A percentile compares a stretch with the other conserved stretches of the same genome.
phyloP scores from a whole-genome alignment of 2,797 vertebrate genomes.

The Notolabrus celidotus region DNA sequence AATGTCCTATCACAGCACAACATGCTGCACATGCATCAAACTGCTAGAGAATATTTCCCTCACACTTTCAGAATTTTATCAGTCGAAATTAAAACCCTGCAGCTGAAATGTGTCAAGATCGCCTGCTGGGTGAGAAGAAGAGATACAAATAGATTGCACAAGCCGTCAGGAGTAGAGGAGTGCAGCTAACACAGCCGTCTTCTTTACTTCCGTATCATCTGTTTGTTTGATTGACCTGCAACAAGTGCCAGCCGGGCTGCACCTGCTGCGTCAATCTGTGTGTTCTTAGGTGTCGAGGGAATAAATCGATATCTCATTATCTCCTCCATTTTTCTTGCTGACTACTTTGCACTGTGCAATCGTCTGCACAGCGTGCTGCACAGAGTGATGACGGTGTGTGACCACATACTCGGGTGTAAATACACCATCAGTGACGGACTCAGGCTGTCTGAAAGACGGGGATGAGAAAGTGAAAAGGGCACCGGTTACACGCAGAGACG shows the following conservation, averaged over 20 bases:
- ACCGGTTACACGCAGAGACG: too few relatives aligned
- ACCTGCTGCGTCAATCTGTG: conserved; percentile 22
- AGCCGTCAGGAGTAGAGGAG: background rate
- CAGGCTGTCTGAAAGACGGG: background rate
- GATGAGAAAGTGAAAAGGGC: too few relatives aligned
- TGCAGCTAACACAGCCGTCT: background rate
- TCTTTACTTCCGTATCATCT: conserved; percentile 6
- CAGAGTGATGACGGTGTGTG: background rate
- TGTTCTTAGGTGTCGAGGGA: conserved; percentile 21
- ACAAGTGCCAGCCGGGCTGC: background rate
- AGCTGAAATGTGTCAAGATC: background rate
- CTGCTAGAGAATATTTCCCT: background rate
- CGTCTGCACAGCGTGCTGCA: too few relatives aligned
- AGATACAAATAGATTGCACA: conserved; percentile 2
- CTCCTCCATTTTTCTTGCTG: conserved; percentile 36
- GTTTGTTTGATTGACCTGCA: conserved; percentile 30
- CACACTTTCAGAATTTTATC: background rate
- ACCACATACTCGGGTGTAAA: background rate
- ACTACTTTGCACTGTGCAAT: conserved; percentile 24
- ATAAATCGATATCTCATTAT: conserved; percentile 68
- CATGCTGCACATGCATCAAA: conserved; percentile 1
- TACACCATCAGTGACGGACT: background rate
- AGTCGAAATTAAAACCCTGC: background rate
- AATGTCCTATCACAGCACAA: background rate
- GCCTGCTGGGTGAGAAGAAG: background rate